A percentile compares a stretch with the other conserved stretches of the same genome.
Conservation (phyloP, 2,888 invertebrate genomes). For the Stenolophus ochropezus region DNA sequence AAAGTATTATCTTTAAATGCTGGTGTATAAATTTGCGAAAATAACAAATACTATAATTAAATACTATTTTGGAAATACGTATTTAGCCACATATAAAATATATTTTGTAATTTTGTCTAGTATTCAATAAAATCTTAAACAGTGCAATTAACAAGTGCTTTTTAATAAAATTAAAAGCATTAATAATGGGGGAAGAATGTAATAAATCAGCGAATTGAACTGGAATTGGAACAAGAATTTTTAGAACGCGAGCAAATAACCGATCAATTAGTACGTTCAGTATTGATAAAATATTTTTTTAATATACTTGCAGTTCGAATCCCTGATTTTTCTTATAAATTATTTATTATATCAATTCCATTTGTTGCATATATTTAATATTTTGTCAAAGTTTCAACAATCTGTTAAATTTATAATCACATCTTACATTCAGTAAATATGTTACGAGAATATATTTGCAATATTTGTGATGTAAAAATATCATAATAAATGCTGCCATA, state of each 20-base stretch:
- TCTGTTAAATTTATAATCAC: neutral
- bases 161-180: constrained; percentile 16
- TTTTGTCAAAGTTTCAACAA: neutral
- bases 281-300: too few relatives aligned
- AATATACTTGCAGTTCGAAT: too few relatives aligned
- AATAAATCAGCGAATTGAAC: too few relatives aligned
- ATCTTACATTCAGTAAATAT: neutral
- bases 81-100: constrained; percentile 2
- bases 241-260: too few relatives aligned
- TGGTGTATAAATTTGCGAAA: constrained; percentile 18
- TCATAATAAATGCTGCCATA: constrained; percentile 47
- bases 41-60: constrained; percentile 32
- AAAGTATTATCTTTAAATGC: constrained; percentile 30
- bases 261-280: too few relatives aligned
- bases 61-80: constrained; percentile 33
- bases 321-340: neutral
- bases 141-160: constrained; percentile 33
- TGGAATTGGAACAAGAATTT: too few relatives aligned
- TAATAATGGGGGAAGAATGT: neutral
- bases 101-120: constrained; percentile 16
- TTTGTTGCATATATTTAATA: constrained; percentile 8
- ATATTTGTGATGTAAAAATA: constrained; percentile 39
- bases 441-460: constrained; percentile 5
- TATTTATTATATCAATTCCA: constrained; percentile 39
- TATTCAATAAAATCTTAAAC: constrained; percentile 7